Evolutionary conservation across 2,888 invertebrate species (phyloP), one percentile per base, ranked within the genome.

Genomic region (Drosophila stalkeri): DNA sequence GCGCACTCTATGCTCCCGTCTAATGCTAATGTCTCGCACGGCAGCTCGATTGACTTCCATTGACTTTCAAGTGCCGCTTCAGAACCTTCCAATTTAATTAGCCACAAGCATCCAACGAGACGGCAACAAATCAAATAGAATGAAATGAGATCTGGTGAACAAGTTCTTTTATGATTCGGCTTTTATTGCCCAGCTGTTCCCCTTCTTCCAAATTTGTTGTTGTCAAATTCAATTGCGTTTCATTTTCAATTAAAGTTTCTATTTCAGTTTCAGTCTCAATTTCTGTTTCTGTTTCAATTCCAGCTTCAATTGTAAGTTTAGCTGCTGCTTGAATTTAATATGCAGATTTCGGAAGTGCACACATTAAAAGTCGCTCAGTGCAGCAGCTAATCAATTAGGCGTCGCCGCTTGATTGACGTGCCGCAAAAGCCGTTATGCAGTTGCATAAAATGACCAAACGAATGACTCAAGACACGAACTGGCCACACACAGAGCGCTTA

Each of bases 391-490:
- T 67, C 78, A 82, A 75, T 86, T 86, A 79, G 77, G 51, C 66
- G 79, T 69, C 72, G 63, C 68, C 59, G 69, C 67, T 67, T 79
- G 87, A 88, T 86, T 75, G 89, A 84, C 82, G 55, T 77, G 72
- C 49, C 27, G 33, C 20, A 37, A 63, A 14, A 60, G 51, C 61
- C 61, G 61, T 65, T 51, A 69, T 64, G 68, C 46, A 41, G 52
- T 61, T 68, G 69, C 68, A 65, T 64, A 79, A 80, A 72, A 11
- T 33, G 1, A 33, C 20, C 35, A 61, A 73, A 57, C 80, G 66
- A 86, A 73, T 86, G 85, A 89, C 87, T 86, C 78, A 89, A 82
- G 87, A 70, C 89, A 87, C 85, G 79, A 88, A 85, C 85, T 86
- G 67, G 84, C 87, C 84, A 81, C 80, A 83, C 87, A 87, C 85